Base-by-base conservation (phyloP, 2,888 invertebrate genomes). In the Ariolimax columbianus region DNA sequence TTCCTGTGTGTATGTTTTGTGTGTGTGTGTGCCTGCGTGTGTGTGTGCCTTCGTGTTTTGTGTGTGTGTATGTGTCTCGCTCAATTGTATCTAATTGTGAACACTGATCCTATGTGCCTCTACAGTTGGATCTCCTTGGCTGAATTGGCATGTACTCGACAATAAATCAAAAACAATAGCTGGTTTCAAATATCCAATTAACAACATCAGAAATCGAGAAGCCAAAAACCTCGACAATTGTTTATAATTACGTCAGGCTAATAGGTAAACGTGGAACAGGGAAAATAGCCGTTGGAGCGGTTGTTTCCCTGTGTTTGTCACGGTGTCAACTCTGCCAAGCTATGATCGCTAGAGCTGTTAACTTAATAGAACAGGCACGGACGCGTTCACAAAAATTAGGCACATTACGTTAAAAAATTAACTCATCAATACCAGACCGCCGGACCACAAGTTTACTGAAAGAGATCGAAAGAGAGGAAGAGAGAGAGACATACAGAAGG, bases 331-430 rank as follows among this genome's bases (percentile, higher is more conserved):
- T n/a, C n/a, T 47, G 43, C n/a, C 43, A 73, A n/a, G 26, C n/a
- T 47, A 40, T 47, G 40, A 47, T 73, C 43, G 47, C n/a, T 73
- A 43, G 7, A 73, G 40, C 43, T 73, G 73, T 43, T 43, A 73
- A 47, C 11, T 73, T 73, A 73, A 73, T 73, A 47, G 73, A 73
- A 73, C 43, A 43, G 0, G 30, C 47, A 73, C n/a, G 43, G 47
- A n/a, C 1, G 43, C 73, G 73, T 73, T 73, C 47, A 73, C 6
- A 26, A 47, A 43, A n/a, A 43, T 73, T 26, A 43, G 47, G 36
- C 73, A 43, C 43, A 70, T 36, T 70, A 14, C 14, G n/a, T n/a
- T n/a, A n/a, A 2, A 19, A 30, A n/a, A 7, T 14, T 43, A 40
- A 30, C 4, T 11, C 73, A n/a, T 43, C 11, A 43, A n/a, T 73